These are phyloP conservation scores for Choristoneura rosaceana DNA, from an alignment of 2,888 invertebrate genomes.

Conservation along the genomic window DNA sequence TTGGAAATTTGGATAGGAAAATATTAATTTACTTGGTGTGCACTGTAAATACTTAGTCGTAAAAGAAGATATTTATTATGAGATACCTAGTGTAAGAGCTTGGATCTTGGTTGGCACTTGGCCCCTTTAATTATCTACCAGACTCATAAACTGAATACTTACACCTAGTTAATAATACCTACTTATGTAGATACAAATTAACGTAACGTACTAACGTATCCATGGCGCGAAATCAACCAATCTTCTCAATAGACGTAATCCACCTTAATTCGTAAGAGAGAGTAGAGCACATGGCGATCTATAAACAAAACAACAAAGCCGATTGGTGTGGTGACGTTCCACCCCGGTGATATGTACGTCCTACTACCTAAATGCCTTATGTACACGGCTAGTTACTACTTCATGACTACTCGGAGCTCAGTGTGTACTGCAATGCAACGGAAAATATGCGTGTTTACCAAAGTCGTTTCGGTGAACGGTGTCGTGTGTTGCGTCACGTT, in stretches of 20 bases:
- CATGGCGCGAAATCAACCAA: constrained; percentile 7
- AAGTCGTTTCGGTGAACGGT: constrained; percentile 85
- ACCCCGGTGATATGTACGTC: constrained; percentile 85
- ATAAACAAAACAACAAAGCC: constrained; percentile 83
- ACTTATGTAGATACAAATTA: neutral
- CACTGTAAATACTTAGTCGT: too few relatives aligned
- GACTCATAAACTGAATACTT: too few relatives aligned
- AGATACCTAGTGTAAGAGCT: too few relatives aligned
- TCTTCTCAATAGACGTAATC: constrained; percentile 22
- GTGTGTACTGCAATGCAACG: constrained; percentile 86
- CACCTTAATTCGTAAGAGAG: constrained; percentile 63
- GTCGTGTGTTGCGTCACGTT: constrained; percentile 85
- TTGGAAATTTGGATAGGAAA: too few relatives aligned
- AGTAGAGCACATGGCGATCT: constrained; percentile 82
- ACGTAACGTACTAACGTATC: neutral
- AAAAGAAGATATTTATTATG: too few relatives aligned
- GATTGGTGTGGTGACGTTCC: constrained; percentile 84
- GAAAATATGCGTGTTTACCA: constrained; percentile 86
- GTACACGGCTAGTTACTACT: constrained; percentile 85
- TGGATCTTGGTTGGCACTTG: too few relatives aligned
- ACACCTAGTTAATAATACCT: too few relatives aligned
- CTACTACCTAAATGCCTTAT: constrained; percentile 86
- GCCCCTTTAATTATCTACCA: too few relatives aligned
- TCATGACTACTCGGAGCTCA: constrained; percentile 86
- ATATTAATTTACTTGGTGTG: too few relatives aligned